Base-by-base conservation (phyloP, 1,140 invertebrate species). In the Lysiphlebus fabarum region DNA sequence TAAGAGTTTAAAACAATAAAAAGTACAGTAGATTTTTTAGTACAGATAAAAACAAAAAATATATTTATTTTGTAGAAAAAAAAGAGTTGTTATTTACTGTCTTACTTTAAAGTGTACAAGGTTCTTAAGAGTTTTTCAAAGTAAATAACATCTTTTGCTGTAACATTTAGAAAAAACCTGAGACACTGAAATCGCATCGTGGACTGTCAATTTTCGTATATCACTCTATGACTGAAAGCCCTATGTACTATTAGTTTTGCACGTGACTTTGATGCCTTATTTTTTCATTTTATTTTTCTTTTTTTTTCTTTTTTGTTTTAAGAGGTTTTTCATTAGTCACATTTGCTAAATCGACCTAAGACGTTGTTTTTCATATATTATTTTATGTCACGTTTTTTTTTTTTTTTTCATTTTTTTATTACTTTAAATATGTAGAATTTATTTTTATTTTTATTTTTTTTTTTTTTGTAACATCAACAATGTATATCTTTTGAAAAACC, bases 161-260 rank as follows among this genome's bases (percentile, higher is more conserved):
- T 42, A 64, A 64, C 55, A 60, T 65, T 67, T 65, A 65, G 17
- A 65, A 42, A 55, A 58, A n/a, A 59, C 60, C 47, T 55, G 55
- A 62, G 48, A 58, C 58, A 26, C 37, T 55, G 44, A 61, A 67
- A 67, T 61, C 17, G 17, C 17, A 49, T 64, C 58, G 58, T 33
- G 14, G 38, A 37, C 17, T 62, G 61, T 48, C 62, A 60, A 57
- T 55, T 42, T 54, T 58, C 49, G 36, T 50, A 41, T 33, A 42
- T 51, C 56, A 45, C 44, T 7, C 14, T 14, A n/a, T n/a, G 44
- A 17, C 47, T 44, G 50, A 53, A 59, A 45, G 17, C 37, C 47
- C 38, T 11, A 0, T 6, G 26, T 36, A 38, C 50, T 58, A 58
- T 38, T 42, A 36, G 36, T 53, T 26, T 45, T 14, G 42, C 34